phyloP scores from a whole-genome alignment of 2,888 invertebrate species.

The Hypomecis punctinalis region DNA sequence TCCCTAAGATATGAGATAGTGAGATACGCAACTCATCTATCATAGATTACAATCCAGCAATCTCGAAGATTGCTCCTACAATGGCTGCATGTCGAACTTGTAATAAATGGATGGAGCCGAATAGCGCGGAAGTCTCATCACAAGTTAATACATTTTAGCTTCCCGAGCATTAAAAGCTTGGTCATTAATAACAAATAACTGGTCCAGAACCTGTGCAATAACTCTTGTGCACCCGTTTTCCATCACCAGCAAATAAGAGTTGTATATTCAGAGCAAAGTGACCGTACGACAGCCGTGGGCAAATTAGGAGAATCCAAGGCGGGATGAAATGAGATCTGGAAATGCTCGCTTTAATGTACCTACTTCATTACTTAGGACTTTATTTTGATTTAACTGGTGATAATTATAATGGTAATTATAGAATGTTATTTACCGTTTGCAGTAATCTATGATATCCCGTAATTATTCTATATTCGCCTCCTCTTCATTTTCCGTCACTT shows the following conservation, averaged over 20 bases:
- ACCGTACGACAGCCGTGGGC: conserved; percentile 28
- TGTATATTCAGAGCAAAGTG: conserved; percentile 37
- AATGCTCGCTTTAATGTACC: background rate
- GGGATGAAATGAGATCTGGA: conserved; percentile 5
- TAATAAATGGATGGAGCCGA: conserved; percentile 28
- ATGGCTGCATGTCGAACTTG: conserved; percentile 20
- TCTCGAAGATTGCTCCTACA: conserved; percentile 24
- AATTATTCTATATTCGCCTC: no score
- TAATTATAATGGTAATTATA: background rate
- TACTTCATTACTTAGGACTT: no score
- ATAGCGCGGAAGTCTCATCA: conserved; percentile 34
- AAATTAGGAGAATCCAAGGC: conserved; percentile 22
- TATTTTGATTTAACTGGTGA: background rate
- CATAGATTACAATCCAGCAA: conserved; percentile 25
- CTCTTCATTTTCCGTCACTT: no score
- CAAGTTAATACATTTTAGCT: conserved; percentile 27
- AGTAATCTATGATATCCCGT: no score
- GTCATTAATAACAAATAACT: conserved; percentile 44
- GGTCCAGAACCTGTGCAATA: conserved; percentile 25
- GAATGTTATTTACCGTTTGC: background rate
- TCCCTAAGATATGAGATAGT: conserved; percentile 23
- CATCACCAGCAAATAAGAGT: conserved; percentile 42
- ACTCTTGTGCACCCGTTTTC: conserved; percentile 35
- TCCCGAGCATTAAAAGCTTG: conserved; percentile 30
- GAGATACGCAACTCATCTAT: conserved; percentile 19